Base-by-base conservation (phyloP, 2,113 vertebrate genomes). In the Procavia capensis region DNA sequence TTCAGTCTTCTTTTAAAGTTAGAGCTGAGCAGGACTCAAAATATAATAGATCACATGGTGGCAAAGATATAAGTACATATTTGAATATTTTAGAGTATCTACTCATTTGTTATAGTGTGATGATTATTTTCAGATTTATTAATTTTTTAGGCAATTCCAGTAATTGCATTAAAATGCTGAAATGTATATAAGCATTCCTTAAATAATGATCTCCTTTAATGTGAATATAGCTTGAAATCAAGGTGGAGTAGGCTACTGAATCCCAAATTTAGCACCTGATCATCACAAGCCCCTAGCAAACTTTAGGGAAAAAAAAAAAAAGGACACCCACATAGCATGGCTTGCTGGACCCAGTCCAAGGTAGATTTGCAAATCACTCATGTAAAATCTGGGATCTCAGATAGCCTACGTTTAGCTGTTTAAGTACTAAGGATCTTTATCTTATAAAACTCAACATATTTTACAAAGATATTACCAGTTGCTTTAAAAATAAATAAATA, bases 61-160 rank as follows among this genome's bases (percentile, higher is more conserved):
- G 66, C 81, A 84, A 11, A n/a, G n/a, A 54, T 63, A 14, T 14
- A 47, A n/a, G 14, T 90, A 61, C 13, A 34, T 50, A 16, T 89
- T 72, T 74, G 29, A 81, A 36, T 45, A 45, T 24, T 89, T 83
- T 54, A 79, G 27, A 29, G 43, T 90, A 89, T 86, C 70, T 63
- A 59, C 36, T n/a, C 14, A 41, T 64, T 91, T 64, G 63, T 89
- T 43, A 36, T 59, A 59, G 36, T 68, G 9, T 91, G 16, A 57
- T 50, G 43, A n/a, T 36, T 63, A 3, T 85, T 78, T 87, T 75
- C 68, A 87, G 63, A 61, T 74, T 76, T 9, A 68, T 25, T 74
- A 68, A 54, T 57, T 91, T 91, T 88, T 93, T 64, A 75, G 29
- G 29, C 25, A 63, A 70, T 82, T 86, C 91, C 39, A 85, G 8